phyloP scores from a whole-genome alignment of 2,797 vertebrate genomes.

The Periophthalmus magnuspinnatus region DNA sequence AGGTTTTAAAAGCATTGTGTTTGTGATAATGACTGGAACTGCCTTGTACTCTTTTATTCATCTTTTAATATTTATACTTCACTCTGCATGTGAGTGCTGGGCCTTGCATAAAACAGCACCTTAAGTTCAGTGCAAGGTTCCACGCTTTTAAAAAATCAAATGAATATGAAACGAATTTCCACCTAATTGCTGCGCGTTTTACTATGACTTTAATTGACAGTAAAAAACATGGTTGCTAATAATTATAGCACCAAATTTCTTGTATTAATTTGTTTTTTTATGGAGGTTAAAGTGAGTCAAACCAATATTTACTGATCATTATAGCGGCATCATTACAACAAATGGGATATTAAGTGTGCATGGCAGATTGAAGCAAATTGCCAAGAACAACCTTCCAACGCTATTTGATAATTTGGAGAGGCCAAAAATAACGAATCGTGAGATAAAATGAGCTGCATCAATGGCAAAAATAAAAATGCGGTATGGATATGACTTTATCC shows the following conservation, averaged over 20 bases:
- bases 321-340: background rate
- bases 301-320: background rate
- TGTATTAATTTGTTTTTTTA: background rate
- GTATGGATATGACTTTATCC: too few species aligned
- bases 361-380: conserved; percentile 19
- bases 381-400: conserved; percentile 17
- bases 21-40: background rate
- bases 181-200: background rate
- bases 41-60: background rate
- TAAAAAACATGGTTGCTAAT: background rate
- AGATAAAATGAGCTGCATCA: background rate
- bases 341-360: conserved; percentile 14
- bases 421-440: background rate
- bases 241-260: background rate
- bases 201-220: too few species aligned
- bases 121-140: background rate
- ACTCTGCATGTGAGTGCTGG: background rate
- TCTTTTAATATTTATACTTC: conserved; percentile 6
- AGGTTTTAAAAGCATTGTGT: background rate
- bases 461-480: background rate
- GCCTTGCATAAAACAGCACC: background rate
- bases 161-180: background rate
- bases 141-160: background rate
- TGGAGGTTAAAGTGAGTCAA: background rate
- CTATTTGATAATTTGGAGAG: background rate